Conservation (phyloP, 2,797 vertebrate genomes). For the Pristis pectinata region DNA sequence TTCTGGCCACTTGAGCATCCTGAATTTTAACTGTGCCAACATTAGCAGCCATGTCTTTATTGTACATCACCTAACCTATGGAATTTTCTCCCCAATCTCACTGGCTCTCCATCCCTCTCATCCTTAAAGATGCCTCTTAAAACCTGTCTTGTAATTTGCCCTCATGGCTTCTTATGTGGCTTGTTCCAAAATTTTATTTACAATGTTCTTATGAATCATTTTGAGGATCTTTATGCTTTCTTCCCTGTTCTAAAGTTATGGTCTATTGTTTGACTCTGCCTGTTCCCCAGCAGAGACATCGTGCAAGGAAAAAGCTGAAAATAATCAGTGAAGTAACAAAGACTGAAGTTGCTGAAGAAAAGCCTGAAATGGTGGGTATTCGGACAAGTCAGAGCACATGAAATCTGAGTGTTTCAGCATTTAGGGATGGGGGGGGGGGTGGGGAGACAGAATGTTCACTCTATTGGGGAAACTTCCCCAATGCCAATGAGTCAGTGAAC, state of each 20-base stretch:
- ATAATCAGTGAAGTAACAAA: not conserved
- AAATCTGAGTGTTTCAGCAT: not conserved
- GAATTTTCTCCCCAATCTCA: not conserved
- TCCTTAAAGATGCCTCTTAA: not conserved
- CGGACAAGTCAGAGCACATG: not conserved
- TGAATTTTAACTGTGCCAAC: not conserved
- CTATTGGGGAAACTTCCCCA: not conserved
- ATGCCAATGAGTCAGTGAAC: not conserved
- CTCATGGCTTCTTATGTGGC: not conserved
- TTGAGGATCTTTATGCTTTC: not conserved
- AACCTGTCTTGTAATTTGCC: not conserved
- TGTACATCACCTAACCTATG: not conserved
- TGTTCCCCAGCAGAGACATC: slow-evolving; percentile 19
- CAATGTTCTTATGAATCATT: not conserved
- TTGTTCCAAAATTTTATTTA: not conserved
- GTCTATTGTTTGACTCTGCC: not conserved
- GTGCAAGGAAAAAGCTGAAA: slow-evolving; percentile 25
- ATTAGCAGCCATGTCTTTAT: not conserved
- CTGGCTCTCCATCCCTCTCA: not conserved
- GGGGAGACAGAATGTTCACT: not conserved
- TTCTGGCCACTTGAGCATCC: not conserved
- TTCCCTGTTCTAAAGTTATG: not conserved
- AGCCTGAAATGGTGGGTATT: not conserved
- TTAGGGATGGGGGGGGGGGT: not conserved
- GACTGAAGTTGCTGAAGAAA: not conserved